Evolutionary conservation across 2,888 invertebrate genomes (phyloP).

Genomic region (Hanleya hanleyi): DNA sequence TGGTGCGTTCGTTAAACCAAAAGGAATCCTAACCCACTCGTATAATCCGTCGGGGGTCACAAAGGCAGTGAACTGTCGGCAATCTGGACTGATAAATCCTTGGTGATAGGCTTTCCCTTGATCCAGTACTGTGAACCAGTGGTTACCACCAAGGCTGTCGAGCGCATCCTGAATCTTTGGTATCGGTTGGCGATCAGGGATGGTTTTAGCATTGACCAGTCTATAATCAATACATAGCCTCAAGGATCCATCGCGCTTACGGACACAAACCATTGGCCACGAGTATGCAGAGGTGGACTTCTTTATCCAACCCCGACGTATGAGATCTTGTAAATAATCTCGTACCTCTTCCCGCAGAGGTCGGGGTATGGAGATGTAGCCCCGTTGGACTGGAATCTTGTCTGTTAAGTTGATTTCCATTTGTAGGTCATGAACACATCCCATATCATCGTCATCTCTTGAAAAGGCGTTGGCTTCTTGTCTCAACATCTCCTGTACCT

Average conservation of each 20-base stretch:
- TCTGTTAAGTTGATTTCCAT: constrained; percentile 37
- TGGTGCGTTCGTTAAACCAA: background rate
- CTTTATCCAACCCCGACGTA: constrained; percentile 31
- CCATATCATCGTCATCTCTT: constrained; percentile 15
- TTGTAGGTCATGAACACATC: constrained; percentile 21
- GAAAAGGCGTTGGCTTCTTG: constrained; percentile 36
- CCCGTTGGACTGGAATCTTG: background rate
- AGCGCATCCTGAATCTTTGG: background rate
- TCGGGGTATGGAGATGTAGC: constrained; percentile 34
- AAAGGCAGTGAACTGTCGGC: background rate
- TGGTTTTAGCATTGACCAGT: background rate
- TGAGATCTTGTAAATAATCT: constrained; percentile 34
- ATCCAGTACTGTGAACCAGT: background rate
- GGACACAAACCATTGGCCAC: constrained; percentile 8
- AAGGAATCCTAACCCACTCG: background rate
- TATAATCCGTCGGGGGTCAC: background rate
- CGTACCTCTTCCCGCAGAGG: constrained; percentile 42
- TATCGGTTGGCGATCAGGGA: background rate
- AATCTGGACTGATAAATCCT: background rate
- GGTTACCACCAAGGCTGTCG: background rate
- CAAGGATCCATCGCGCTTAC: constrained; percentile 17
- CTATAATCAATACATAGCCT: constrained; percentile 35
- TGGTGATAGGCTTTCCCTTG: background rate
- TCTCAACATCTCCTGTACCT: constrained; percentile 20
- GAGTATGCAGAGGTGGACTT: constrained; percentile 28